Base-by-base conservation (phyloP, 2,797 vertebrate species). In the Hydrophis major region DNA sequence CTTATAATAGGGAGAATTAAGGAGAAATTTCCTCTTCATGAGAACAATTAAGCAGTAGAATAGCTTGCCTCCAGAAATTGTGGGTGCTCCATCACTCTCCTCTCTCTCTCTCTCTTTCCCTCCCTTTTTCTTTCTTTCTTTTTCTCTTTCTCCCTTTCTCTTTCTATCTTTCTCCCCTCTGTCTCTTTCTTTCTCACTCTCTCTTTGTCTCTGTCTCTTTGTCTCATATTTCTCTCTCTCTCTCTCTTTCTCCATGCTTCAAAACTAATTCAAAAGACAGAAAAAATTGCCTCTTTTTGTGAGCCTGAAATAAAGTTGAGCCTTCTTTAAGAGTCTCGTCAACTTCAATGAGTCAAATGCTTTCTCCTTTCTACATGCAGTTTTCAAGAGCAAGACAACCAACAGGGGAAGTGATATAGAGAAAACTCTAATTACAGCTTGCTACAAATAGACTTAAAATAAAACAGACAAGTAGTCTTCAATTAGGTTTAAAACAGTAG, bases 381-480 rank as follows among this genome's bases (percentile, higher is more conserved):
- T 4, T 57, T 93, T 56, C 89, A 47, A 37, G 37, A 92, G 61
- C 16, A n/a, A 6, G 56, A 13, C 6, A n/a, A 27, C 60, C 55
- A 92, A 20, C 16, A 78, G 20, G 16, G 12, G 22, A 37, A 78
- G 59, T 56, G 5, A 6, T 53, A 91, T 94, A 69, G 86, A 90
- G 63, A 92, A 7, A 4, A 83, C 60, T 66, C 91, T 63, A 4
- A 27, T 90, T 93, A 94, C 94, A 14, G 50, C 93, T 90, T 88
- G 27, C 2, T 87, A 92, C 78, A 87, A 25, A 95, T 7, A 86
- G 3, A 88, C 28, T 56, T 91, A 90, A 0, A 92, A 32, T 42
- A 92, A 95, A 12, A 42, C 11, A 22, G 78, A 13, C 18, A 87
- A 50, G 4, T 16, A 37, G 4, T 66, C 89, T 78, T 13, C 53